These are phyloP conservation scores for Akabosia matsudoensis DNA, from an alignment of 1,140 invertebrate species.

Conservation along the genomic window DNA sequence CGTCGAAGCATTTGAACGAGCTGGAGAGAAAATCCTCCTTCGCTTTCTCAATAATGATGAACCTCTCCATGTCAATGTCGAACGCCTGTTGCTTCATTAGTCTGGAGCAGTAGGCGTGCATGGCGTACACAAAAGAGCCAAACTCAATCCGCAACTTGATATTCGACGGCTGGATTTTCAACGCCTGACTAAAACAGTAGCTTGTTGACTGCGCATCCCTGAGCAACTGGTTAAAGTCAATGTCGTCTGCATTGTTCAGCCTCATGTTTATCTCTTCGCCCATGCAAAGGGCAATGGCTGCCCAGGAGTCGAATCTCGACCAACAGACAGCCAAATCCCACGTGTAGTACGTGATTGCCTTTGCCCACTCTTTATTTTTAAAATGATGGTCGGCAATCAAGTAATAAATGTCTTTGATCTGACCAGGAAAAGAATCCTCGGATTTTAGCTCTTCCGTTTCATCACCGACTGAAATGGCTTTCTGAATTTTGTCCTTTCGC, in stretches of 20 bases:
- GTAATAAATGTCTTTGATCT: conserved; percentile 76
- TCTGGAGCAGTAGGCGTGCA: conserved; percentile 81
- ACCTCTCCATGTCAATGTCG: conserved; percentile 71
- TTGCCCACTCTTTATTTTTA: conserved; percentile 71
- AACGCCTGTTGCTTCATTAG: conserved; percentile 71
- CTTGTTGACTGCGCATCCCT: conserved; percentile 66
- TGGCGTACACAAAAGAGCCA: conserved; percentile 78
- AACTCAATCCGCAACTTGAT: conserved; percentile 83
- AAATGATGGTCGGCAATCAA: conserved; percentile 88
- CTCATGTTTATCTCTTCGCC: conserved; percentile 74
- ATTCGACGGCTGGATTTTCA: conserved; percentile 67
- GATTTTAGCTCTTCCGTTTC: conserved; percentile 45
- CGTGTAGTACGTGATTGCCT: conserved; percentile 76
- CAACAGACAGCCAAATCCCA: conserved; percentile 77
- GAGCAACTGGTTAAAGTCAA: conserved; percentile 65
- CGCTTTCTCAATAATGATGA: conserved; percentile 68
- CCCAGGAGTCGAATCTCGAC: conserved; percentile 83
- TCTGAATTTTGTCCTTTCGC: conserved; percentile 57
- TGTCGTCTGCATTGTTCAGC: conserved; percentile 65
- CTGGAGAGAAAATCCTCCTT: conserved; percentile 74
- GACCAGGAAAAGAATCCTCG: conserved; percentile 51
- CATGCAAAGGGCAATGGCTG: conserved; percentile 77
- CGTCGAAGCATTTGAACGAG: conserved; percentile 69
- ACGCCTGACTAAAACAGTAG: conserved; percentile 71
- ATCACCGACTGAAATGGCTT: conserved; percentile 51